Conservation (phyloP, 2,113 vertebrate genomes). For the Amphiprion percula region DNA sequence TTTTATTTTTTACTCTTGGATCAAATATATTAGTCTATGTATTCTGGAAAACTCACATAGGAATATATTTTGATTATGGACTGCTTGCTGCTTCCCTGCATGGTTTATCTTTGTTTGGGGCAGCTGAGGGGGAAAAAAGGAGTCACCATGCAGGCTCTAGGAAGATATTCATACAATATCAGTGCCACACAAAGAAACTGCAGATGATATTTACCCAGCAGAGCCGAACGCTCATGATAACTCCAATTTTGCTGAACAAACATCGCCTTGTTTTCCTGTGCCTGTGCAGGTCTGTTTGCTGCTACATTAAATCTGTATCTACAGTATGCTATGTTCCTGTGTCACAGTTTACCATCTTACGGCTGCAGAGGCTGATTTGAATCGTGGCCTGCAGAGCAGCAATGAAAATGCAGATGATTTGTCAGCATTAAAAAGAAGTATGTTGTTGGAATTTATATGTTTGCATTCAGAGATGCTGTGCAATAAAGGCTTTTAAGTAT, state of each 20-base stretch:
- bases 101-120: constrained; percentile 24
- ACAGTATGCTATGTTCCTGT: constrained; percentile 36
- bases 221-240: constrained; percentile 50
- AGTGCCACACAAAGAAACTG: constrained; percentile 62
- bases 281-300: constrained; percentile 56
- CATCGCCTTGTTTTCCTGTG: constrained; percentile 42
- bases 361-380: constrained; percentile 16
- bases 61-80: constrained; percentile 24
- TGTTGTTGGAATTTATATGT: constrained; percentile 48
- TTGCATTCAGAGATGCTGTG: constrained; percentile 65
- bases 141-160: background rate
- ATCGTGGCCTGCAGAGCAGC: constrained; percentile 5
- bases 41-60: background rate
- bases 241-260: constrained; percentile 67
- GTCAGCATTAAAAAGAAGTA: constrained; percentile 23
- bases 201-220: constrained; percentile 59
- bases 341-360: constrained; percentile 22
- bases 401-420: constrained; percentile 13
- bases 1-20: constrained; percentile 1
- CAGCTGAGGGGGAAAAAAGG: no score
- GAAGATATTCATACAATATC: constrained; percentile 41
- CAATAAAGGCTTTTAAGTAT: constrained; percentile 75
- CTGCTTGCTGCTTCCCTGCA: constrained; percentile 14
- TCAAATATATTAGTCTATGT: background rate
- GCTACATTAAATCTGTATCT: constrained; percentile 61